Evolutionary conservation across 2,797 vertebrate species (phyloP), one percentile per base, ranked within the genome.

Genomic region (Acestrorhynchus altus): DNA sequence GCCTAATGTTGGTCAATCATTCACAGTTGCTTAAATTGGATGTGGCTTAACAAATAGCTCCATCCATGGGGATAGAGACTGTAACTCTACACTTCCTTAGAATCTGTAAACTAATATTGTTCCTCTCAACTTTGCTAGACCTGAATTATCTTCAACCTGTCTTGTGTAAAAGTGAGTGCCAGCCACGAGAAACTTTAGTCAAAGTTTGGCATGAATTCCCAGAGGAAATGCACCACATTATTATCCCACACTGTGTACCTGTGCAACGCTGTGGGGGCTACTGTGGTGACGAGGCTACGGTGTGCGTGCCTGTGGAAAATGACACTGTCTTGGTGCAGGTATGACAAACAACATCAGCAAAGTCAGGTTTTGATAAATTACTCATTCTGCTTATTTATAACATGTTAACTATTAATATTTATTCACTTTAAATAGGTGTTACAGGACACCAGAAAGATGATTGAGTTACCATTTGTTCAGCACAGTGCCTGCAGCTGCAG

Each of bases 131-230:
- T 16, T 15, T 15, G 28, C 7, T 26, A 35, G 54, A 8, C 12
- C 13, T 61, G 13, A 22, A 10, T 39, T 39, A 51, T 57, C 7
- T 15, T 31, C 0, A 1, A 24, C 39, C 8, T 65, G 4, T 22
- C n/a, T 0, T 12, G 28, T 56, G 24, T 47, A 40, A 49, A 72
- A 57, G 24, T 40, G 0, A 0, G 1, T 83, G 81, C 44, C 28
- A 73, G 18, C 73, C 81, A 0, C 63, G 74, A 1, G 64, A 83
- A 39, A 52, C 24, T 20, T 57, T 79, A 44, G 57, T 83, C 8
- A 16, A 12, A 0, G 60, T 82, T 51, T 7, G 46, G 12, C n/a
- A 54, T 12, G 81, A 76, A 51, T 73, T 76, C 24, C 68, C 77
- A 11, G 35, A 72, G 0, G 18, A 44, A 63, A 44, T 1, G 1